These are phyloP conservation scores for Stictocephala bisonia DNA, from an alignment of 2,888 invertebrate species.

Conservation along the genomic window DNA sequence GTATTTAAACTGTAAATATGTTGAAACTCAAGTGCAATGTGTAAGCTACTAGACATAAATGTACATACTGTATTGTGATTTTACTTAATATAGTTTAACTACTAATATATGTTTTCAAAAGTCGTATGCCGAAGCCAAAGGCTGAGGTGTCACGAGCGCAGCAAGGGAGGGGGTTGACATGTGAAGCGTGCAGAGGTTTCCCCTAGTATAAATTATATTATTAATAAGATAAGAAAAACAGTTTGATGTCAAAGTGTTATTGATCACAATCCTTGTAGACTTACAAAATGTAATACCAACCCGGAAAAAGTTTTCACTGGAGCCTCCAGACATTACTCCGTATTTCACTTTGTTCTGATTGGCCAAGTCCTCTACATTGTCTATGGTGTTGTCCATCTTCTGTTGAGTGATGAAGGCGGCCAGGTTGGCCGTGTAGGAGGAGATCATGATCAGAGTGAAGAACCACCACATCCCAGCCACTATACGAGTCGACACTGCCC, in stretches of 20 bases:
- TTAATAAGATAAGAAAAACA: background rate
- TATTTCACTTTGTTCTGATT: conserved; percentile 96
- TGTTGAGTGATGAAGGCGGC: conserved; percentile 94
- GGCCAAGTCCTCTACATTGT: conserved; percentile 91
- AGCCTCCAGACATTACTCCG: conserved; percentile 89
- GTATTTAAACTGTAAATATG: no score
- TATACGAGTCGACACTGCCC: conserved; percentile 90
- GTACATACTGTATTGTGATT: no score
- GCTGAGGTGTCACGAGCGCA: no score
- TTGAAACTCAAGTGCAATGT: no score
- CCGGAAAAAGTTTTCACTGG: conserved; percentile 91
- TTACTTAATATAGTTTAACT: no score
- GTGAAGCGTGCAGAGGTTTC: background rate
- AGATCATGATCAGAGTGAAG: conserved; percentile 90
- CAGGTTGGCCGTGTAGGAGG: conserved; percentile 94
- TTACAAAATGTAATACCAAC: conserved; percentile 66
- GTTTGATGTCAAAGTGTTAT: background rate
- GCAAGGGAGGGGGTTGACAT: no score
- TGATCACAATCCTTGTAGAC: no score
- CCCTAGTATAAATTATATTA: background rate
- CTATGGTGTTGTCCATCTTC: conserved; percentile 89
- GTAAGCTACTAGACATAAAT: no score
- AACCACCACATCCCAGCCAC: conserved; percentile 95
- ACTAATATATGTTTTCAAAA: no score
- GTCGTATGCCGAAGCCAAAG: no score